Evolutionary conservation across 2,113 vertebrate species (phyloP).

Genomic region (Noturus placidus): DNA sequence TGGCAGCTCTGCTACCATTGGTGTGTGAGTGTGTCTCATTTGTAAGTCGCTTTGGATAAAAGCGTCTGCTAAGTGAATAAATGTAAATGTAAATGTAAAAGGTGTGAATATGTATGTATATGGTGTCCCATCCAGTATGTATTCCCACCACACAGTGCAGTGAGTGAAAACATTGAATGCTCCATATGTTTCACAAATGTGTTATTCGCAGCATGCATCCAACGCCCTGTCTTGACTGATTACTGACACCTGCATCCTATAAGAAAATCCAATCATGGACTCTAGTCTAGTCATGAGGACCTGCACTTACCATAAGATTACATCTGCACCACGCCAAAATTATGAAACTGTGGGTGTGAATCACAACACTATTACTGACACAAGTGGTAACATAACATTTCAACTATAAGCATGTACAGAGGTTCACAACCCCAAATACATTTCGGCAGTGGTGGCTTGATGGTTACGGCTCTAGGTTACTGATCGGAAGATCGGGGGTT

Average conservation of each 20-base stretch:
- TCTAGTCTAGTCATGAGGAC: background rate
- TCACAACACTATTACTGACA: background rate
- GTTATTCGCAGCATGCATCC: background rate
- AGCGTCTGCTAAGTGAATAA: too few relatives aligned
- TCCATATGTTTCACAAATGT: conserved; percentile 1
- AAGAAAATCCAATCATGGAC: background rate
- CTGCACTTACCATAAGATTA: background rate
- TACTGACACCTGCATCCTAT: background rate
- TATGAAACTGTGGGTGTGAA: background rate
- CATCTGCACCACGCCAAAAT: background rate
- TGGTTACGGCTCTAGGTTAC: too few relatives aligned
- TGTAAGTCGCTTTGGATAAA: too few relatives aligned
- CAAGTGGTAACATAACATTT: background rate
- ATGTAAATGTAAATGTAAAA: too few relatives aligned
- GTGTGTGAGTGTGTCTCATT: too few relatives aligned
- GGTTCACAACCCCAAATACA: background rate
- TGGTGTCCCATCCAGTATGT: background rate
- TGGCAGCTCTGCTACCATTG: too few relatives aligned
- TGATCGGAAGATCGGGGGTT: too few relatives aligned
- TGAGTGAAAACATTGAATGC: background rate
- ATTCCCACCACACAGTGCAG: background rate
- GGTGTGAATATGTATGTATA: background rate
- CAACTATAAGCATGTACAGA: background rate
- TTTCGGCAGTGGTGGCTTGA: too few relatives aligned
- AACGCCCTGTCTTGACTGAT: background rate